Evolutionary conservation across 2,888 invertebrate genomes (phyloP), one percentile per base, ranked within the genome.

Genomic region (Hyppa rectilinea): DNA sequence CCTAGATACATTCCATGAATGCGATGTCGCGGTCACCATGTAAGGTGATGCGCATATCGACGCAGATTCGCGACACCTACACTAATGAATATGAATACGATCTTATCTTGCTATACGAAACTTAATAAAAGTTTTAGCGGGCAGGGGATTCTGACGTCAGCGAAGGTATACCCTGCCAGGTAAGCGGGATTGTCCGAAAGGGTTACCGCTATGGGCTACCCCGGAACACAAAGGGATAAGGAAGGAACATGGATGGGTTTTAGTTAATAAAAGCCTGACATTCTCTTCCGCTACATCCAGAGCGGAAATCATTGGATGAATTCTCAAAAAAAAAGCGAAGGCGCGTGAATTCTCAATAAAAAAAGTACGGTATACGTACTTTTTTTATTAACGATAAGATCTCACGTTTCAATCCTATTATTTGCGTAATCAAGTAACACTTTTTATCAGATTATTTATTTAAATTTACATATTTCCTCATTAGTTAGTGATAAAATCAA

Each of bases 1-100:
- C 90, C 87, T 87, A n/a, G n/a, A n/a, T n/a, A 88, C 89, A 91
- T 92, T 90, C 90, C 88, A 71, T 87, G 87, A 86, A 85, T 88
- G 88, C 82, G 84, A 85, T 89, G 84, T 88, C 85, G 83, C 85
- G 86, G 87, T 87, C 72, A 59, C 85, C 83, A 81, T 84, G 89
- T 88, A 87, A 87, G 87, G 86, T 80, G 85, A 87, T 86, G 83
- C 87, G 84, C 80, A 86, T 83, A 84, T 67, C 40, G 64, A 49
- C 43, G 70, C 60, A 58, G 59, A 78, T 79, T 81, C 59, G 75
- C 81, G 62, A 78, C 78, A 75, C 76, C 78, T 70, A 75, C 70
- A 38, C 49, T 34, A 31, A 61, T 58, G 26, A 53, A 56, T 75
- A 58, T 45, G 26, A 60, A 52, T 45, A 62, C n/a, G 23, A 40